Evolutionary conservation across 2,888 invertebrate genomes (phyloP).

Genomic region (Ditylenchus weischeri): DNA sequence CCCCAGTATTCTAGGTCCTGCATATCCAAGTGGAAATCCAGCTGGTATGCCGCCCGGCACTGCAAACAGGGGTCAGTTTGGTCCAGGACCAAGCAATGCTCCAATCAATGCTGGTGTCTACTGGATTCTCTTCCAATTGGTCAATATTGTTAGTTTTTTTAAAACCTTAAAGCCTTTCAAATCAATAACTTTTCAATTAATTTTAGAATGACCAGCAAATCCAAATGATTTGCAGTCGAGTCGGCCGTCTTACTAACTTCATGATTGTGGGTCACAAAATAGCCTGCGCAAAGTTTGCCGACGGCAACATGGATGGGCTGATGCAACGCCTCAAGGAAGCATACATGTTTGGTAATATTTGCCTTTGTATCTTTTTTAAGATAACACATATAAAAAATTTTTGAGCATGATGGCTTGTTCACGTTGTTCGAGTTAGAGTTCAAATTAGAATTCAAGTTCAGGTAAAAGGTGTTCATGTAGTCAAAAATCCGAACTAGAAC

Average conservation of each 20-base stretch:
- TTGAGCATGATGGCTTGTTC: no score
- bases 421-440: no score
- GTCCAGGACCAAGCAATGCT: background rate
- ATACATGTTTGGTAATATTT: conserved; percentile 22
- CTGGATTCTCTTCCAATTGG: conserved; percentile 23
- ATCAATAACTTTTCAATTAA: no score
- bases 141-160: conserved; percentile 20
- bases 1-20: background rate
- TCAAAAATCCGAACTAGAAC: no score
- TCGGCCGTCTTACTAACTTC: conserved; percentile 27
- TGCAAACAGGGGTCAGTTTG: conserved; percentile 7
- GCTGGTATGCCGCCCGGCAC: background rate
- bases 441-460: no score
- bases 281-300: conserved; percentile 24
- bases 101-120: background rate
- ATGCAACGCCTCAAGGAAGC: conserved; percentile 28
- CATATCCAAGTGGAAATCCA: conserved; percentile 8
- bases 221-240: conserved; percentile 25
- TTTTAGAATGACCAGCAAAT: conserved; percentile 28
- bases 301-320: conserved; percentile 21
- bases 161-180: background rate
- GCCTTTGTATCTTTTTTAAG: no score
- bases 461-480: no score
- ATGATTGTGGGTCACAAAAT: conserved; percentile 19
- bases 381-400: no score